A percentile compares a stretch with the other conserved stretches of the same genome.
Conservation (phyloP, 2,888 invertebrate genomes). For the Sussaba pulchella region DNA sequence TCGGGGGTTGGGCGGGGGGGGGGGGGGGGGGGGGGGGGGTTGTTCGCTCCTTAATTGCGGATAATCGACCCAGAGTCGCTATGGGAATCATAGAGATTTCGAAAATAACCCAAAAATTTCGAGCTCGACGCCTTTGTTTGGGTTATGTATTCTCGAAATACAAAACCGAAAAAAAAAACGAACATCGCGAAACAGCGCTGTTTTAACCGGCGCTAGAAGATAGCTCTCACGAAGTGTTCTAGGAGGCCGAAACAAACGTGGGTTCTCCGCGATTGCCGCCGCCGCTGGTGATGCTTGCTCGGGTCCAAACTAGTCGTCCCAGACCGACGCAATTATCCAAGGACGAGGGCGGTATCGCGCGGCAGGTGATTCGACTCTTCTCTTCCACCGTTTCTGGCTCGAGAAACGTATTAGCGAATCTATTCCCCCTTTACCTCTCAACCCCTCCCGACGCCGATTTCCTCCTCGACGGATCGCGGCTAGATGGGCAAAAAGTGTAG, state of each 20-base stretch:
- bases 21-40: too few relatives aligned
- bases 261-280: conserved; percentile 17
- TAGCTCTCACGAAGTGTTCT: conserved; percentile 44
- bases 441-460: conserved; percentile 67
- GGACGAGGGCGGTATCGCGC: conserved; percentile 75
- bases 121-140: conserved; percentile 61
- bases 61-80: conserved; percentile 66
- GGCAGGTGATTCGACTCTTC: conserved; percentile 78
- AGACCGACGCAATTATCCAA: conserved; percentile 79
- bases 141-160: conserved; percentile 53
- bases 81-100: conserved; percentile 60
- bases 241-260: conserved; percentile 50
- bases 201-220: conserved; percentile 41
- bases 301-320: conserved; percentile 61
- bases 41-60: conserved; percentile 66
- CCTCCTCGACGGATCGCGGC: conserved; percentile 67
- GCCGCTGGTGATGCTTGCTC: not conserved
- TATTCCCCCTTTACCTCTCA: conserved; percentile 60
- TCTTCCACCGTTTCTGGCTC: conserved; percentile 52
- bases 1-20: too few relatives aligned
- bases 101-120: conserved; percentile 65
- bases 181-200: conserved; percentile 20
- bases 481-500: conserved; percentile 79
- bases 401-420: conserved; percentile 79
- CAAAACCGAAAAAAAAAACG: conserved; percentile 39